Conservation (phyloP, 92 coral and sea anemone genomes). For the Hydrozoanthus gracilis region DNA sequence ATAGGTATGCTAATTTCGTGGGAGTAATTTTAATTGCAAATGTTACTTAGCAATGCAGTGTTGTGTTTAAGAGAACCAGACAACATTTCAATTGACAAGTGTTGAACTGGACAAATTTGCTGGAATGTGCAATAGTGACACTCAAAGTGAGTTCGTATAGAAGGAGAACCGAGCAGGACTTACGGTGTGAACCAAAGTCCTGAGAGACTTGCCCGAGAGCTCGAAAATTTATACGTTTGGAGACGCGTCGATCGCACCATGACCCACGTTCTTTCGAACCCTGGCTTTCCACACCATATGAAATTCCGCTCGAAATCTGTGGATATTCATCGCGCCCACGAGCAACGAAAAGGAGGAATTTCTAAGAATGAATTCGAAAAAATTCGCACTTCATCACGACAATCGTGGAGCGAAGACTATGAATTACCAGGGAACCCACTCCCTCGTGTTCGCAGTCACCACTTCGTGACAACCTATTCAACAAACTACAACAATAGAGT, state of each 20-base stretch:
- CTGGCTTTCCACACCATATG: constrained; percentile 73
- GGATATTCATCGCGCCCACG: constrained; percentile 63
- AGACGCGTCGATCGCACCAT: constrained; percentile 31
- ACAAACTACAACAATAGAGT: constrained; percentile 76
- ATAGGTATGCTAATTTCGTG: too few species aligned
- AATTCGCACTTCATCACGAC: constrained; percentile 89
- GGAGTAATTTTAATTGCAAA: too few species aligned
- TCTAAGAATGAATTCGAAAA: constrained; percentile 74
- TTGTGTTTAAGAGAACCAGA: too few species aligned
- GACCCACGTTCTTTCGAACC: constrained; percentile 91
- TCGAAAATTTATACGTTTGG: too few species aligned
- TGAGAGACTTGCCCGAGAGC: too few species aligned
- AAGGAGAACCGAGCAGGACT: too few species aligned
- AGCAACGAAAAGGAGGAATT: constrained; percentile 62
- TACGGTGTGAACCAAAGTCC: too few species aligned
- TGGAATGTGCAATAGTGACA: too few species aligned
- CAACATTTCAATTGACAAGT: too few species aligned
- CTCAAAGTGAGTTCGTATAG: too few species aligned
- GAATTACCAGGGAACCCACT: constrained; percentile 92
- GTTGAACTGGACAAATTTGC: too few species aligned
- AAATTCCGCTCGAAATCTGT: constrained; percentile 88
- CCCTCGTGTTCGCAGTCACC: constrained; percentile 72
- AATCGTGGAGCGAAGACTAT: constrained; percentile 81
- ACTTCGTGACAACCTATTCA: constrained; percentile 82
- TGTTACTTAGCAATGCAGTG: too few species aligned